Base-by-base conservation (phyloP, 1,140 invertebrate genomes). In the Hyposmocoma kahamanoa region DNA sequence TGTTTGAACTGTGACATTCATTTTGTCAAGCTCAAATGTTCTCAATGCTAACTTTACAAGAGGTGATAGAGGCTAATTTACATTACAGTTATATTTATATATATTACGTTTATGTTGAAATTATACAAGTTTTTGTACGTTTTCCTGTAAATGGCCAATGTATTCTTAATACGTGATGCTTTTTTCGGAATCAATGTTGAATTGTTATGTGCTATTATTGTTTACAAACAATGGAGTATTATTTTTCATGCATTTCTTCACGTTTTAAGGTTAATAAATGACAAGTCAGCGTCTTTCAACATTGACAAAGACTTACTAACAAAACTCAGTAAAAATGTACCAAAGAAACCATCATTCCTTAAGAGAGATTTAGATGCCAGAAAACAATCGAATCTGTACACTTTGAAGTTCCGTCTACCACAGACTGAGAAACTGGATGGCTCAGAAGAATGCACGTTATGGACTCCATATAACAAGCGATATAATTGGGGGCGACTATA, bases 401-500 rank as follows among this genome's bases (percentile, higher is more conserved):
- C 95, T 22, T 88, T 93, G 39, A 89, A 92, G 50, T 99, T 98
- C 74, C 90, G 95, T 50, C 88, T 99, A 50, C 97, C 97, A 1
- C 88, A 91, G 32, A 87, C 80, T 19, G 97, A 98, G 85, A 98
- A 97, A 83, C 87, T 99, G 24, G 97, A 99, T 87, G 97, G 98
- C 0, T 93, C 92, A 53, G 94, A 95, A 26, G 93, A 95, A 66
- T 96, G 95, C 73, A 92, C 93, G 1, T 83, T 99, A 17, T 97
- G 95, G 93, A 98, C 97, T n/a, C 97, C 97, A 0, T 99, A 97
- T 67, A 95, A 97, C 72, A 98, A 98, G 72, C 91, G 91, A 59
- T 92, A 96, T 68, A 93, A 96, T 45, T 91, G 91, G 85, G 98
- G 98, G n/a, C 90, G 92, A 59, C 88, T 99, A 56, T 99, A 94